Evolutionary conservation across 2,888 invertebrate genomes (phyloP), one percentile per base, ranked within the genome.

Genomic region (Macrophya annulata): DNA sequence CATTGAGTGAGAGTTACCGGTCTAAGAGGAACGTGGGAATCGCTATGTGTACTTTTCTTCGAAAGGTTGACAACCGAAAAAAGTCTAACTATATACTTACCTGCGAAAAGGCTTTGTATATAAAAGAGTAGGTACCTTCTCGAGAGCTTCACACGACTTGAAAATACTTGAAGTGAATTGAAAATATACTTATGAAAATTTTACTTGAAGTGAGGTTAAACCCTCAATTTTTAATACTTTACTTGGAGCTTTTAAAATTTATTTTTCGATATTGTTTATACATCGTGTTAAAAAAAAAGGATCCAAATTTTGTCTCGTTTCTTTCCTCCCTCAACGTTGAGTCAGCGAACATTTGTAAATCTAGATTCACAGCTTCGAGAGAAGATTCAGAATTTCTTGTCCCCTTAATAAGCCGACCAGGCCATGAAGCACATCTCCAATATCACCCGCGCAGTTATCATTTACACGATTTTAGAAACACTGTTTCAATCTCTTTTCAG

Each of bases 391-490:
- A 37, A 37, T 68, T 37, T 68, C 37, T 37, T 5, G 68, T 68
- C 17, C 37, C 17, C 15, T 68, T 37, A 68, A 68, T 68, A 68
- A 68, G 68, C 68, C 68, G 68, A 37, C 68, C 68, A 68, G 25
- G 68, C 68, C 68, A 17, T 68, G 17, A 37, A 68, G 68, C 68
- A 68, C 68, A 68, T 37, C 37, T 37, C 37, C 68, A 37, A 68
- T 68, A 74, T 74, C 45, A 21, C 45, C 9, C 21, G 74, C 74
- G 12, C n/a, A 74, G 74, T 74, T 45, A 74, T 74, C 74, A 74
- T 74, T 74, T 45, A 74, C 45, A 74, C 74, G 15, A 45, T 45
- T 74, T 74, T 45, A 74, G 4, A 12, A 15, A 21, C 74, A 21
- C 74, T 25, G 15, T 4, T 68, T 37, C 17, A 4, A 37, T 68